Evolutionary conservation across 2,888 invertebrate species (phyloP), one percentile per base, ranked within the genome.

Genomic region (Dasypolia templi): DNA sequence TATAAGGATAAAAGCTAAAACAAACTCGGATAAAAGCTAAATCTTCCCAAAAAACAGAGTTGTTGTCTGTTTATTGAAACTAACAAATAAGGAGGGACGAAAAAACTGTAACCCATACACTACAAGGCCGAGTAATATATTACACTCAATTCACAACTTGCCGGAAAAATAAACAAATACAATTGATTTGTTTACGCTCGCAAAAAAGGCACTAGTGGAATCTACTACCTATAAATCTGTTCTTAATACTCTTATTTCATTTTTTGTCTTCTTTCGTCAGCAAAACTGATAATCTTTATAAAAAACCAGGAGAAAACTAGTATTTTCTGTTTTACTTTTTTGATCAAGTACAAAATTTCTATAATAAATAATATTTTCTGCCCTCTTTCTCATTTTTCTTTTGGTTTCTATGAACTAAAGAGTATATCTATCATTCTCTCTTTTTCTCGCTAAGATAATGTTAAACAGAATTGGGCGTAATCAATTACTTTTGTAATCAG

Each of bases 111-210:
- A 70, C 64, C 63, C 71, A 32, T 63, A 55, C 58, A 61, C 49
- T 5, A 42, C 55, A 67, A 67, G 65, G 81, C 26, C 59, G 51
- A 72, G 56, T 65, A 62, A 58, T 61, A 68, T 42, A 55, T 77
- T 77, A 73, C 64, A 62, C 66, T 69, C 59, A 62, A 51, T 55
- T 78, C 64, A 70, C 55, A 71, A 68, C 53, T 82, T 77, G 5
- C 42, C 46, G 68, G 65, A 42, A 74, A 77, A 69, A 74, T 66
- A 81, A 71, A 77, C 74, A 78, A 81, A 71, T 64, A 77, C 61
- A 42, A 66, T 26, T 46, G 56, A 78, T 74, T 78, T 72, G 74
- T 82, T 82, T 66, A 69, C 59, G 51, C 17, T 59, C 51, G 63
- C 39, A n/a, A 66, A 14, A 53, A 53, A 26, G 53, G 49, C 42